Evolutionary conservation across 2,797 vertebrate species (phyloP).

Genomic region (Pipistrellus nathusii): DNA sequence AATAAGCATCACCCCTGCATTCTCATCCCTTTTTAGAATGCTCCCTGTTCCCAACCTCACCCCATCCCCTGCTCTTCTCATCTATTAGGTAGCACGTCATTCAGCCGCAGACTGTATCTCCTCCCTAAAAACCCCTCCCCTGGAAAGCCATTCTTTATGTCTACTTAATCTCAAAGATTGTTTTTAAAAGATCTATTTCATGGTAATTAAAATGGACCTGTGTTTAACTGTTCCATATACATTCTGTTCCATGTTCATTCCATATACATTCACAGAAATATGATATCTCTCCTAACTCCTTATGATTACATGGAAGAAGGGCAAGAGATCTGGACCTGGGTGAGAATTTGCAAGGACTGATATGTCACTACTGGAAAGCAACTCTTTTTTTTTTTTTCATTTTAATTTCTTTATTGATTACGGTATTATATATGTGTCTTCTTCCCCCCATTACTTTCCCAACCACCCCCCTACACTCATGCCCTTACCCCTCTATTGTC

Average conservation of each 20-base stretch:
- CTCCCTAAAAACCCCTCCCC: neutral
- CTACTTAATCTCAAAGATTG: conserved; percentile 41
- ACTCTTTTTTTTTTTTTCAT: neutral
- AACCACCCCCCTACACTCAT: too few relatives aligned
- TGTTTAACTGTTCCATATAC: neutral
- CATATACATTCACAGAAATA: neutral
- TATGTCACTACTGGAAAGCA: neutral
- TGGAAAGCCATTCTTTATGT: neutral
- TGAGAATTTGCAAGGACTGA: neutral
- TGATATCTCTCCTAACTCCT: neutral
- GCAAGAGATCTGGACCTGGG: neutral
- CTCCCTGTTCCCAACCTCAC: neutral
- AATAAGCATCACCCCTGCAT: neutral
- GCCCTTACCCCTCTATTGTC: too few relatives aligned
- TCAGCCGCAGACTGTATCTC: neutral
- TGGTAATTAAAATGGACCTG: neutral
- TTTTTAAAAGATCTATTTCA: conserved; percentile 16
- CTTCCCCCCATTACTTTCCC: too few relatives aligned
- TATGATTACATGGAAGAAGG: neutral
- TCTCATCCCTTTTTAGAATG: neutral
- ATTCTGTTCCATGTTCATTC: neutral
- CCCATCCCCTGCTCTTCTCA: neutral
- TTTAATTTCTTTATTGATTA: too few relatives aligned
- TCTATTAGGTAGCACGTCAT: neutral
- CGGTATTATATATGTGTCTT: too few relatives aligned